Base-by-base conservation (phyloP, 2,113 vertebrate species). In the Sceloporus tristichus region DNA sequence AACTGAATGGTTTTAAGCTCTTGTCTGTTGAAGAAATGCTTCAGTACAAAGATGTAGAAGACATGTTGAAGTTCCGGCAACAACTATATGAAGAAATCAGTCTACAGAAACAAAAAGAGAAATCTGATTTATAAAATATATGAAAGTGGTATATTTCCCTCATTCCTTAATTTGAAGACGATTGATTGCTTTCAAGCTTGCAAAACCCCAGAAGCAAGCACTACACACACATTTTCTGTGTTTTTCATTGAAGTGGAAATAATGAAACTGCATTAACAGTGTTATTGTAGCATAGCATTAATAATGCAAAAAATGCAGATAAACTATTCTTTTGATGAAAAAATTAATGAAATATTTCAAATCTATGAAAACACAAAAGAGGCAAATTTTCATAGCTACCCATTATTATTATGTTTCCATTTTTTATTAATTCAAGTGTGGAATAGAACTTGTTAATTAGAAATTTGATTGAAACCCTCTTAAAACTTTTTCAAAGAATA, bases 11-110 rank as follows among this genome's bases (percentile, higher is more conserved):
- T 82, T 94, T 91, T 23, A 76, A 87, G 77, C 94, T 97, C 4
- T 38, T 98, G 40, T 99, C 98, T 5, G 94, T 99, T 92, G 96
- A 98, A 66, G 98, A 99, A 94, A 96, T 98, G 92, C 96, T 99
- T 71, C 1, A 92, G 71, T 91, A 87, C 90, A 99, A 99, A 94
- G 97, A 98, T 84, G 94, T 98, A 75, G 93, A 97, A 90, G 97
- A 97, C 89, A 99, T 99, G 98, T 66, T 98, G 90, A 93, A 89
- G 85, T 98, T 98, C 13, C 98, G 98, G 92, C 97, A 95, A 68
- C 90, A 94, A 73, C 96, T 99, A 42, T 94, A 96, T 90, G 88
- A 97, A 10, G 97, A 98, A 91, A 97, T 99, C 87, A 34, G 23
- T 88, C 86, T 92, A 82, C 95, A 84, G 74, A 95, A 83, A 87